phyloP scores from a whole-genome alignment of 2,797 vertebrate genomes.

The Gymnoscopelus braueri region DNA sequence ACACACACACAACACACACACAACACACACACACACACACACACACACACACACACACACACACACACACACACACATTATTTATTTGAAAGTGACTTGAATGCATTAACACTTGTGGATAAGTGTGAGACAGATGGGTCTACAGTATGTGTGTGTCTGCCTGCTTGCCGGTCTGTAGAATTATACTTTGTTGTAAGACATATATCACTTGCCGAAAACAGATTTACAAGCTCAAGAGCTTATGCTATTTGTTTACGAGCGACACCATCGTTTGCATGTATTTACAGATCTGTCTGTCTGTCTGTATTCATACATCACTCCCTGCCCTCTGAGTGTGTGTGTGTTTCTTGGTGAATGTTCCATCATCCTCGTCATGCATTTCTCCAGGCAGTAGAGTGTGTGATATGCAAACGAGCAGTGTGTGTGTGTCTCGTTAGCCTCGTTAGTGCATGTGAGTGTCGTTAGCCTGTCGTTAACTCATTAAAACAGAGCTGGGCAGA shows the following conservation, averaged over 20 bases:
- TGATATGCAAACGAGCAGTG: conserved; percentile 64
- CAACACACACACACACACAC: conserved; percentile 40
- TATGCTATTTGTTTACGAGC: too few species aligned
- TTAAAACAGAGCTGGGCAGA: conserved; percentile 54
- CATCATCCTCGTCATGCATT: conserved; percentile 63
- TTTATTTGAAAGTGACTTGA: conserved; percentile 56
- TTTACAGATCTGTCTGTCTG: conserved; percentile 42
- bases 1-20: conserved; percentile 41
- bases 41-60: conserved; percentile 42
- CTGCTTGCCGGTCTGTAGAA: too few species aligned
- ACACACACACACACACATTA: conserved; percentile 35
- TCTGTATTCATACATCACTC: conserved; percentile 50
- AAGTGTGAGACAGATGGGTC: background rate
- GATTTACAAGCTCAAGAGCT: too few species aligned
- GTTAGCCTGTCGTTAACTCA: conserved; percentile 27
- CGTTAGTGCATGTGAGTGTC: too few species aligned
- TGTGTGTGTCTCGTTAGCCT: conserved; percentile 61
- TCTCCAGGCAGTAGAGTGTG: conserved; percentile 55
- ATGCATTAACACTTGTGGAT: conserved; percentile 36
- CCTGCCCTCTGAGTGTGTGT: conserved; percentile 43
- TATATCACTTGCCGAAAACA: too few species aligned
- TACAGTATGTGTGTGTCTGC: too few species aligned
- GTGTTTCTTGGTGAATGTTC: conserved; percentile 49
- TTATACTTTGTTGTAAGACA: too few species aligned
- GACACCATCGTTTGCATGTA: too few species aligned